phyloP scores from a whole-genome alignment of 2,888 invertebrate genomes.

The Hypena proboscidalis region DNA sequence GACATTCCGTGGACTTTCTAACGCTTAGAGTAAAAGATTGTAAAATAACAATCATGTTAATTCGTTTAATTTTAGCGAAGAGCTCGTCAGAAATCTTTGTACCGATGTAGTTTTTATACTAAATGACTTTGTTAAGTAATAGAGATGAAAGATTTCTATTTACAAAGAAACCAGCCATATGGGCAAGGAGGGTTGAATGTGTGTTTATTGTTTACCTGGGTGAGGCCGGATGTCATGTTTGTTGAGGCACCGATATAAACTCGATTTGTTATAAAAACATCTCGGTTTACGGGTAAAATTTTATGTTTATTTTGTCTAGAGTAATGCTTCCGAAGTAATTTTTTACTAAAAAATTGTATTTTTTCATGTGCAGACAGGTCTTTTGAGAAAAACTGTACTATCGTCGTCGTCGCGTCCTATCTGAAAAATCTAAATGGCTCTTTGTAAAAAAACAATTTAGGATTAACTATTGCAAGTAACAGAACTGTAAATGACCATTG shows the following conservation, averaged over 20 bases:
- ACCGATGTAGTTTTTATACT: not conserved
- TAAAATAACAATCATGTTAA: conserved; percentile 1
- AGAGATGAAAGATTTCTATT: conserved; percentile 18
- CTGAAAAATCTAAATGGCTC: too few relatives aligned
- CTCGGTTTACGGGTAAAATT: conserved; percentile 3
- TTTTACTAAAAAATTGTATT: too few relatives aligned
- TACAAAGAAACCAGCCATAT: conserved; percentile 26
- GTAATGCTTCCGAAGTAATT: too few relatives aligned
- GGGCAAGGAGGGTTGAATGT: conserved; percentile 27
- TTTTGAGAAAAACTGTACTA: too few relatives aligned
- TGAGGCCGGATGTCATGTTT: conserved; percentile 57
- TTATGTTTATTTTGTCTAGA: not conserved
- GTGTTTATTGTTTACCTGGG: conserved; percentile 58
- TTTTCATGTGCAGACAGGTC: too few relatives aligned
- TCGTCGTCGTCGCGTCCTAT: too few relatives aligned
- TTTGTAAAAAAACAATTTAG: too few relatives aligned
- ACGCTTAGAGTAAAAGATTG: conserved; percentile 4
- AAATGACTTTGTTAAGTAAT: conserved; percentile 2
- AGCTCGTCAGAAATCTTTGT: not conserved
- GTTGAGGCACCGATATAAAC: conserved; percentile 27
- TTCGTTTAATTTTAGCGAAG: not conserved
- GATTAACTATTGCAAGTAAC: too few relatives aligned
- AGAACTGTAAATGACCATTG: too few relatives aligned
- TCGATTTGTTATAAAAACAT: conserved; percentile 4
- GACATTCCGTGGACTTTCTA: conserved; percentile 33